Evolutionary conservation across 2,888 invertebrate species (phyloP).

Genomic region (Teleogryllus oceanicus): DNA sequence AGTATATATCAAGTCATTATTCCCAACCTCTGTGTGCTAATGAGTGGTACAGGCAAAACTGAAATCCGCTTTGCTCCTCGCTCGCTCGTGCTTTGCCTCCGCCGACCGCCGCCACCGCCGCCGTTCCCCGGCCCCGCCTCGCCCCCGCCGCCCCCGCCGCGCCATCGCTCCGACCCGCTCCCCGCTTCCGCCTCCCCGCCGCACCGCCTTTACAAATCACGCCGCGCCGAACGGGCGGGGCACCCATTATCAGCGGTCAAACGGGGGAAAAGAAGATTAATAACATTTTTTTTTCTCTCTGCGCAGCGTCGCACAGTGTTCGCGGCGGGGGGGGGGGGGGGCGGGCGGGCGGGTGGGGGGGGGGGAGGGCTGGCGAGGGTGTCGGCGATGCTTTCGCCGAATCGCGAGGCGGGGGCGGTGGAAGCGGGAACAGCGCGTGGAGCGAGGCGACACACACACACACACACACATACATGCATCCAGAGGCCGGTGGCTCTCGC

Average conservation of each 20-base stretch:
- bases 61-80: neutral
- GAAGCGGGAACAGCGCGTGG: too few relatives aligned
- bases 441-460: too few relatives aligned
- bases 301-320: too few relatives aligned
- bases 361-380: too few relatives aligned
- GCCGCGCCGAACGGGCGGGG: neutral
- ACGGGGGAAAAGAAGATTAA: conserved; percentile 34
- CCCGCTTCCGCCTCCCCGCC: neutral
- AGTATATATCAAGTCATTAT: conserved; percentile 24
- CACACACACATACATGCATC: too few relatives aligned
- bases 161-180: neutral
- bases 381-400: too few relatives aligned
- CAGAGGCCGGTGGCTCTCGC: too few relatives aligned
- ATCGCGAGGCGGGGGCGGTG: too few relatives aligned
- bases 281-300: conserved; percentile 27
- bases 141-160: too few relatives aligned
- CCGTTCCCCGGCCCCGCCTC: too few relatives aligned
- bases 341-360: too few relatives aligned
- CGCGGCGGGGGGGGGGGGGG: too few relatives aligned
- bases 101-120: neutral
- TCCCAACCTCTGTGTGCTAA: conserved; percentile 22
- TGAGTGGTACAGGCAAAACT: conserved; percentile 20
- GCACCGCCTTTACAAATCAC: neutral
- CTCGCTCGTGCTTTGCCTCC: conserved; percentile 18
- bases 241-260: conserved; percentile 32